These are phyloP conservation scores for Drosophila demipolita DNA, from an alignment of 2,888 invertebrate species.

Conservation along the genomic window DNA sequence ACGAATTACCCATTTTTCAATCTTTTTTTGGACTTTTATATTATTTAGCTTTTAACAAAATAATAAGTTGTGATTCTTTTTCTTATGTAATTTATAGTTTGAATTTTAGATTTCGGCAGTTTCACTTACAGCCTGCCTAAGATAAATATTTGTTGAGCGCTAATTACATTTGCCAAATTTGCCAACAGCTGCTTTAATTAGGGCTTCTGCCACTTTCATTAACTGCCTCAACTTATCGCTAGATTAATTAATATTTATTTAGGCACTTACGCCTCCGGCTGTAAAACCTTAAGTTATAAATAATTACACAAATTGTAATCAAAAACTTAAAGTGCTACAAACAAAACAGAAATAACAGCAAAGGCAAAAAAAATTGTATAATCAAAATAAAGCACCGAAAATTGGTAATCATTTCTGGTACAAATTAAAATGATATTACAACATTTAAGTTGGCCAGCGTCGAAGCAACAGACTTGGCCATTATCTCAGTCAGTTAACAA, in stretches of 20 bases:
- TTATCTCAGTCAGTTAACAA: slow-evolving; percentile 47
- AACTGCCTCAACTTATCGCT: background rate
- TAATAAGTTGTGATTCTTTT: background rate
- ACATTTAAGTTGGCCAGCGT: slow-evolving; percentile 66
- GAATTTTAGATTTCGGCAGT: background rate
- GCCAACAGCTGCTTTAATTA: background rate
- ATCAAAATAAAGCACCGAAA: slow-evolving; percentile 64
- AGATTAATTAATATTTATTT: slow-evolving; percentile 3
- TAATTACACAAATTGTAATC: slow-evolving; percentile 64
- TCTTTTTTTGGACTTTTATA: background rate
- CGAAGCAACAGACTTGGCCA: slow-evolving; percentile 36
- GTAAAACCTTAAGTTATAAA: slow-evolving; percentile 4
- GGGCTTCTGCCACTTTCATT: background rate
- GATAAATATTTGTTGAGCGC: background rate
- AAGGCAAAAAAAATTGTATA: slow-evolving; percentile 59
- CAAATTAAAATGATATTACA: slow-evolving; percentile 76
- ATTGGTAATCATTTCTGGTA: slow-evolving; percentile 77
- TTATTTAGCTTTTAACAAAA: background rate
- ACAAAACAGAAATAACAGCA: slow-evolving; percentile 27
- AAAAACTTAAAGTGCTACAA: slow-evolving; percentile 44
- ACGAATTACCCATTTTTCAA: too few species aligned
- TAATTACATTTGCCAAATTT: background rate
- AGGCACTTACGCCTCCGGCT: slow-evolving; percentile 4
- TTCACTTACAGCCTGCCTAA: background rate
- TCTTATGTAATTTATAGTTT: background rate